Conservation (phyloP, 2,888 invertebrate species). For the Neoascia interrupta region DNA sequence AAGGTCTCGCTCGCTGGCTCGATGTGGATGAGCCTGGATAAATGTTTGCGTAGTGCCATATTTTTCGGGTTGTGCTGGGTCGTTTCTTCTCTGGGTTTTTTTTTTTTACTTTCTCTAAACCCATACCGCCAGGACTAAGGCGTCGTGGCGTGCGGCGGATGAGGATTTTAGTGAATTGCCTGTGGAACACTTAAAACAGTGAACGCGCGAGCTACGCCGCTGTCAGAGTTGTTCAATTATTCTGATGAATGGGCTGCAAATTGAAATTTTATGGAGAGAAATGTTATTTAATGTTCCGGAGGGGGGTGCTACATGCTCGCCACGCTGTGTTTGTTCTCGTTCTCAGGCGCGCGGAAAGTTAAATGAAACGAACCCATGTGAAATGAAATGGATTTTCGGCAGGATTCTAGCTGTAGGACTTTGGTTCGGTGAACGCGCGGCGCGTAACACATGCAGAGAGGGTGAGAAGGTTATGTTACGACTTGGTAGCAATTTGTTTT, state of each 20-base stretch:
- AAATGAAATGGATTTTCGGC: slow-evolving; percentile 59
- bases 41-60: slow-evolving; percentile 61
- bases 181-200: slow-evolving; percentile 65
- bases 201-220: slow-evolving; percentile 56
- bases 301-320: slow-evolving; percentile 43
- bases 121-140: too few relatives aligned
- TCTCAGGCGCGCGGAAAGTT: slow-evolving; percentile 32
- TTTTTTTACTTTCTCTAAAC: too few relatives aligned
- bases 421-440: neutral
- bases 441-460: slow-evolving; percentile 15
- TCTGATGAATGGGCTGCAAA: slow-evolving; percentile 73
- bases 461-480: slow-evolving; percentile 29
- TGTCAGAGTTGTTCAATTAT: slow-evolving; percentile 72
- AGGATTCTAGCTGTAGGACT: slow-evolving; percentile 33
- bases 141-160: neutral
- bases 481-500: slow-evolving; percentile 63
- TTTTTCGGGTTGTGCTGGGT: slow-evolving; percentile 44
- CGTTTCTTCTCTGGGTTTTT: neutral
- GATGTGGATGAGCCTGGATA: slow-evolving; percentile 59
- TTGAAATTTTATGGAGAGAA: slow-evolving; percentile 71
- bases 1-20: slow-evolving; percentile 10
- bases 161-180: slow-evolving; percentile 62
- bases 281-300: slow-evolving; percentile 68
- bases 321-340: slow-evolving; percentile 15
- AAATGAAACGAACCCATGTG: slow-evolving; percentile 69